These are phyloP conservation scores for Eretmochelys imbricata DNA, from an alignment of 2,113 vertebrate species.

Conservation along the genomic window DNA sequence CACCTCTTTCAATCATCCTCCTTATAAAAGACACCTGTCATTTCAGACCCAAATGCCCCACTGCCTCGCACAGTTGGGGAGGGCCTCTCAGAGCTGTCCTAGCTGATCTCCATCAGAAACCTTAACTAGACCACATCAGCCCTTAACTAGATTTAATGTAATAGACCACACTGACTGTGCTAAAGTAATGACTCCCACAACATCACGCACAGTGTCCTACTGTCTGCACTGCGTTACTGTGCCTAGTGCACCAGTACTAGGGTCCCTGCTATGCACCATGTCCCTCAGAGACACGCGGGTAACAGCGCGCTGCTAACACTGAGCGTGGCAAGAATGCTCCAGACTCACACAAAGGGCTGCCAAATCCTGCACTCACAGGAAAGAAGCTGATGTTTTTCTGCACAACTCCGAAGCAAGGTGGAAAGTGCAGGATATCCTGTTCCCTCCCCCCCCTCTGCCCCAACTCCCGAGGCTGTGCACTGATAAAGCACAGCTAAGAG, in stretches of 20 bases:
- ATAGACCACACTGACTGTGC: fast-evolving
- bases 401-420: background rate
- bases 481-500: background rate
- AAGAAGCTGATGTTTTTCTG: background rate
- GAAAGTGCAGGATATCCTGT: background rate
- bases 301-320: background rate
- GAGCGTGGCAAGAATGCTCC: background rate
- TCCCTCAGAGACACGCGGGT: background rate
- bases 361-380: background rate
- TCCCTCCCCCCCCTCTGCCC: background rate
- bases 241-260: background rate
- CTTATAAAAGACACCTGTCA: background rate
- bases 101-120: background rate
- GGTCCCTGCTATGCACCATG: background rate
- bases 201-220: background rate
- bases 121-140: background rate
- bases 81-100: background rate
- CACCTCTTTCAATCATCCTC: background rate
- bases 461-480: background rate
- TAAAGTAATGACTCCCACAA: background rate
- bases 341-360: background rate
- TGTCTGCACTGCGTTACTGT: background rate
- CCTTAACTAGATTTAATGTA: background rate
- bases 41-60: background rate
- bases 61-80: fast-evolving